Conservation (phyloP, 2,797 vertebrate genomes). For the Clarias pachynema region DNA sequence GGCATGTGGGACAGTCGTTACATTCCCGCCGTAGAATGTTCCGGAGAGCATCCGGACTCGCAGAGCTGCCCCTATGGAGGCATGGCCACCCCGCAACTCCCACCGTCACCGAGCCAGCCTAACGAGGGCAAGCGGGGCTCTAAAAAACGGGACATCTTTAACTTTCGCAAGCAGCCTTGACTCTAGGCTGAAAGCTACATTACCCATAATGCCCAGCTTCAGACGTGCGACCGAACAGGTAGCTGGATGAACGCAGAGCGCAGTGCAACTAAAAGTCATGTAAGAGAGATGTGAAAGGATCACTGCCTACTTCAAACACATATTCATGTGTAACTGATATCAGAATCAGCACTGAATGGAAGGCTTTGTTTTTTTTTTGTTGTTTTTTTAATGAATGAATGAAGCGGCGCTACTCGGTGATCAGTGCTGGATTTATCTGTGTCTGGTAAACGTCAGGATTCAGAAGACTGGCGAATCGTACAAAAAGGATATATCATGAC, state of each 20-base stretch:
- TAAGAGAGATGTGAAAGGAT: constrained; percentile 55
- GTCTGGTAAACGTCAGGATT: constrained; percentile 6
- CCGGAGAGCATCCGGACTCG: constrained; percentile 85
- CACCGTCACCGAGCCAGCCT: constrained; percentile 68
- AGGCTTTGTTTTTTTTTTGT: background rate
- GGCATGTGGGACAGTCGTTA: constrained; percentile 99
- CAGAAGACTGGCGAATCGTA: constrained; percentile 8
- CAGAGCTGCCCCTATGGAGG: constrained; percentile 95
- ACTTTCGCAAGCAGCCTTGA: constrained; percentile 88
- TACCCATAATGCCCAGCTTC: constrained; percentile 27
- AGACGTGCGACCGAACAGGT: constrained; percentile 23
- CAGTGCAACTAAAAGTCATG: constrained; percentile 40
- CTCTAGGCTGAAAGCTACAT: constrained; percentile 8
- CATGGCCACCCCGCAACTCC: constrained; percentile 75
- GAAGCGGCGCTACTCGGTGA: background rate
- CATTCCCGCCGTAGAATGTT: constrained; percentile 95
- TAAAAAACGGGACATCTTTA: constrained; percentile 86
- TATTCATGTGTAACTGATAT: constrained; percentile 29
- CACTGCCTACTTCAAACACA: constrained; percentile 66
- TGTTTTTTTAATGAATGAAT: background rate
- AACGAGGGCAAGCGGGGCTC: constrained; percentile 78
- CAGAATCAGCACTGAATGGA: background rate
- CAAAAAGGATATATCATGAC: constrained; percentile 41
- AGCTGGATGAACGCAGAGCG: background rate
- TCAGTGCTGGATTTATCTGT: constrained; percentile 25